These are phyloP conservation scores for Spodoptera exigua DNA, from an alignment of 2,888 invertebrate species.

Conservation along the genomic window DNA sequence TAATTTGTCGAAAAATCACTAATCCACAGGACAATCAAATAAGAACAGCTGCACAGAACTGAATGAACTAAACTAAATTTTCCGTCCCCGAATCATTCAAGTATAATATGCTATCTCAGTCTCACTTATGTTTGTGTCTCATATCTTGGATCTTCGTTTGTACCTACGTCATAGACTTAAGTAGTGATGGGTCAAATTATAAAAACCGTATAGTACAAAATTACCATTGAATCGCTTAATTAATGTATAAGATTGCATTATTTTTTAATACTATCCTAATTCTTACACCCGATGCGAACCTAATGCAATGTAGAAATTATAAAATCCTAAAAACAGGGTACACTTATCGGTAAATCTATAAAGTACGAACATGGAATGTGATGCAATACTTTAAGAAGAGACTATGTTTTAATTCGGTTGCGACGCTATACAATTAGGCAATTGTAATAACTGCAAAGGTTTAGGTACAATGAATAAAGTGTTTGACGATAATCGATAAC, in stretches of 20 bases:
- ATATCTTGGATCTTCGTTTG: slow-evolving; percentile 12
- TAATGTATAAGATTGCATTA: no score
- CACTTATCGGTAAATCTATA: no score
- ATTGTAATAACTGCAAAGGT: no score
- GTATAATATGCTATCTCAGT: slow-evolving; percentile 34
- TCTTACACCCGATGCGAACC: no score
- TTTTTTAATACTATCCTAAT: no score
- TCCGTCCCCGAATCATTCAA: slow-evolving; percentile 43
- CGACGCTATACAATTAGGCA: no score
- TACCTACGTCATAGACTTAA: slow-evolving; percentile 44
- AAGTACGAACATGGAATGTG: no score
- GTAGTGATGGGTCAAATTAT: slow-evolving; percentile 28
- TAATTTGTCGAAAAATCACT: slow-evolving; percentile 47
- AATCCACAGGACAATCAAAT: slow-evolving; percentile 55
- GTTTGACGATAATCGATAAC: background rate
- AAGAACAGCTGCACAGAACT: slow-evolving; percentile 63
- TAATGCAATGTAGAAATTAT: no score
- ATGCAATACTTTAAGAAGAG: no score
- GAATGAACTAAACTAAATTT: slow-evolving; percentile 62
- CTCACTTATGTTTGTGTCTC: slow-evolving; percentile 17
- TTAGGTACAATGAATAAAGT: no score
- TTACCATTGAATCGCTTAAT: background rate
- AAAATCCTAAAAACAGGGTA: no score
- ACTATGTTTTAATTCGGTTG: no score
- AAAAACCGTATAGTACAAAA: slow-evolving; percentile 47